Evolutionary conservation across 2,888 invertebrate species (phyloP).

Genomic region (Caenorhabditis becei): DNA sequence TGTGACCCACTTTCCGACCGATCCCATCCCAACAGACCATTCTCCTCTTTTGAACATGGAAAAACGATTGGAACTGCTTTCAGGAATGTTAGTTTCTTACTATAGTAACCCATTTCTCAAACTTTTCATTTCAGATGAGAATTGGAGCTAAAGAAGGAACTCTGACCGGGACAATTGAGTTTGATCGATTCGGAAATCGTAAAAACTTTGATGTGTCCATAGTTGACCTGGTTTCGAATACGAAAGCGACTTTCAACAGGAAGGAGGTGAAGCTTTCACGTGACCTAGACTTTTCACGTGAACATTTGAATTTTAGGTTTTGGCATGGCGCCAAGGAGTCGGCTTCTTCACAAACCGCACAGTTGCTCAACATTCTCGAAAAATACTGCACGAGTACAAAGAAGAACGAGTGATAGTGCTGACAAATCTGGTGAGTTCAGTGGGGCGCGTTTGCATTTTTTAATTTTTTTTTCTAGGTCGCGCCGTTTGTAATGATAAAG

Average conservation of each 20-base stretch:
- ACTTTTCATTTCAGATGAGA: conserved; percentile 63
- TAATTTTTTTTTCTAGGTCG: conserved; percentile 85
- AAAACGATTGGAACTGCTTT: conserved; percentile 74
- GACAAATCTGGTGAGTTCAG: conserved; percentile 64
- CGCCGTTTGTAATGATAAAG: conserved; percentile 92
- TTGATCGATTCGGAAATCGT: conserved; percentile 78
- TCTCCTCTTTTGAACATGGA: conserved; percentile 80
- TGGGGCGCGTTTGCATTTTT: background rate
- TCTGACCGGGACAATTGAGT: conserved; percentile 80
- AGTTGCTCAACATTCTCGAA: conserved; percentile 79
- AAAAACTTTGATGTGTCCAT: conserved; percentile 78
- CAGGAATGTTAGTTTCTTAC: conserved; percentile 62
- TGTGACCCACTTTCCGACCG: conserved; percentile 85
- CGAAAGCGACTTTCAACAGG: conserved; percentile 79
- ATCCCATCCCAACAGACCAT: conserved; percentile 78
- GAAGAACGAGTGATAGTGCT: conserved; percentile 75
- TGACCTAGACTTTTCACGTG: no score
- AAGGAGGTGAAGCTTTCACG: conserved; percentile 78
- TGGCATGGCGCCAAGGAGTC: conserved; percentile 78
- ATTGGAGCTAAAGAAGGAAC: conserved; percentile 75
- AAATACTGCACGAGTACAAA: conserved; percentile 66
- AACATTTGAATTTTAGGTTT: conserved; percentile 71
- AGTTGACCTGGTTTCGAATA: conserved; percentile 79
- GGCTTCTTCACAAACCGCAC: conserved; percentile 80
- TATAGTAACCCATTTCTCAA: no score